Evolutionary conservation across 2,113 vertebrate genomes (phyloP).

Genomic region (Tychaedon coryphoeus): DNA sequence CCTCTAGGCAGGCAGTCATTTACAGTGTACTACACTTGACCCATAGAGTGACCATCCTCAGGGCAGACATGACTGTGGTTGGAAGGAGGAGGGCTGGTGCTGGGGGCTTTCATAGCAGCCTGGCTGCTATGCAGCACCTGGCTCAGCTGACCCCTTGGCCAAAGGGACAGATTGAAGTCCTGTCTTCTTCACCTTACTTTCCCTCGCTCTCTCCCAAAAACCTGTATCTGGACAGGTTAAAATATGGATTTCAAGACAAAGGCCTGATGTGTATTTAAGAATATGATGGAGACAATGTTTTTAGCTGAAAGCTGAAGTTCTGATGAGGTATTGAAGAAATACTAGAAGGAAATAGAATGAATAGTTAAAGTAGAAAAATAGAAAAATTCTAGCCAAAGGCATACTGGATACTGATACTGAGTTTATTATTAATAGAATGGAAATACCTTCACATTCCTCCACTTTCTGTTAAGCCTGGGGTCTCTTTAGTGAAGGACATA

Average conservation of each 20-base stretch:
- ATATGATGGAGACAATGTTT: neutral
- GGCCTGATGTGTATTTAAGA: neutral
- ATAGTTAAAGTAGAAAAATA: neutral
- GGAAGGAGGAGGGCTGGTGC: neutral
- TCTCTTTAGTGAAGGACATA: neutral
- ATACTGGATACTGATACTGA: neutral
- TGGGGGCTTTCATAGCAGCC: neutral
- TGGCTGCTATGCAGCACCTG: neutral
- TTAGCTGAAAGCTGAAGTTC: neutral
- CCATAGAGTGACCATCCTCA: rapidly evolving
- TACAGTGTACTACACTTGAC: neutral
- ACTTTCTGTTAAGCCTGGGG: neutral
- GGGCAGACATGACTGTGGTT: rapidly evolving
- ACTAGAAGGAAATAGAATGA: neutral
- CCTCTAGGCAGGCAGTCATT: neutral
- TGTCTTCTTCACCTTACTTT: neutral
- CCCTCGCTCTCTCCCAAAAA: neutral
- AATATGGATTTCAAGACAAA: neutral
- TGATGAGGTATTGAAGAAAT: neutral
- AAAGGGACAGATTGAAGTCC: neutral
- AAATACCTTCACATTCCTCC: neutral
- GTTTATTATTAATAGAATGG: neutral
- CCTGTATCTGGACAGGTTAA: neutral
- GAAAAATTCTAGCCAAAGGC: neutral
- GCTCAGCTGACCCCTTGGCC: neutral